These are phyloP conservation scores for Crotalus horridus DNA, from an alignment of 2,113 vertebrate genomes.

Conservation along the genomic window DNA sequence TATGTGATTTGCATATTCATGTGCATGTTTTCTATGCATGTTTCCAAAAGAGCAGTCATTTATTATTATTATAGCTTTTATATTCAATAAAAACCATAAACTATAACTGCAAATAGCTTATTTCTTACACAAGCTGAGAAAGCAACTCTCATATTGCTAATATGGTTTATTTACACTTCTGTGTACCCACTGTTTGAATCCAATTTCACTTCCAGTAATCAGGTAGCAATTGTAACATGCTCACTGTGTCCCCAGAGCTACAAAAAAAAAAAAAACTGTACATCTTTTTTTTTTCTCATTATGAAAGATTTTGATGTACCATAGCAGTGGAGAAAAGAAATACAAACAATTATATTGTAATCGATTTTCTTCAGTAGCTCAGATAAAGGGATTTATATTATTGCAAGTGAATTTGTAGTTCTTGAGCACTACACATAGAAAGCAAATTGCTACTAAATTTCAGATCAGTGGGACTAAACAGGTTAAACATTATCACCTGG, in stretches of 20 bases:
- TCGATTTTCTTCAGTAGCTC: neutral
- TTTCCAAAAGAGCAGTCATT: neutral
- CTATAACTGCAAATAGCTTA: neutral
- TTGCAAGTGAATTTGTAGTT: neutral
- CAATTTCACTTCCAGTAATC: neutral
- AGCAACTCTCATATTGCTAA: neutral
- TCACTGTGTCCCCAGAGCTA: neutral
- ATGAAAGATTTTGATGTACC: neutral
- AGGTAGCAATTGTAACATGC: neutral
- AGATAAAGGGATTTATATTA: slow-evolving; percentile 1
- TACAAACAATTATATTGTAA: slow-evolving; percentile 9
- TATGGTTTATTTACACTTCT: neutral
- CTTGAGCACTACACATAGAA: neutral
- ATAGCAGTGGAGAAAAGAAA: neutral
- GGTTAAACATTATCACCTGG: neutral
- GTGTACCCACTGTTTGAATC: neutral
- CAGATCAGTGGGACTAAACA: neutral
- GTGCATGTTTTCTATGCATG: neutral
- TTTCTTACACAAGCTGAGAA: neutral
- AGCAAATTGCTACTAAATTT: neutral
- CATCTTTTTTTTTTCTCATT: neutral
- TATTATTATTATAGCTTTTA: neutral
- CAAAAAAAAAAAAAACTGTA: neutral
- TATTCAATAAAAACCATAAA: neutral
- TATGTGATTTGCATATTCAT: neutral